Evolutionary conservation across 2,888 invertebrate species (phyloP).

Genomic region (Oscheius sp.): DNA sequence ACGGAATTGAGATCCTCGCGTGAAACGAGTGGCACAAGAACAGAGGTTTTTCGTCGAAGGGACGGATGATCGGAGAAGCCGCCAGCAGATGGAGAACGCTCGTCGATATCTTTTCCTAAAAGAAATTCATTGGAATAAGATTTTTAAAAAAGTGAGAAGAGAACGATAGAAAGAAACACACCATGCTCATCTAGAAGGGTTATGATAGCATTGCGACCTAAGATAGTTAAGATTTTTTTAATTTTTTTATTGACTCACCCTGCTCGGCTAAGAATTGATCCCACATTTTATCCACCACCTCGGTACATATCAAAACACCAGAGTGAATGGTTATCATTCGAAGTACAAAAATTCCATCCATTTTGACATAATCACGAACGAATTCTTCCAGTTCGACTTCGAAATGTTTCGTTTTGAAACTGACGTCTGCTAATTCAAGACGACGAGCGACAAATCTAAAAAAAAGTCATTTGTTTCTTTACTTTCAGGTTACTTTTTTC

Average conservation of each 20-base stretch:
- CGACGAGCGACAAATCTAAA: slow-evolving; percentile 64
- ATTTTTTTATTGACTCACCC: too few relatives aligned
- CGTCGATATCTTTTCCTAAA: slow-evolving; percentile 31
- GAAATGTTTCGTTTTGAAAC: slow-evolving; percentile 55
- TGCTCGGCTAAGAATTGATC: slow-evolving; percentile 60
- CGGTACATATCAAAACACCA: slow-evolving; percentile 57
- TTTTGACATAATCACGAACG: slow-evolving; percentile 65
- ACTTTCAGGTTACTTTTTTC: slow-evolving; percentile 45
- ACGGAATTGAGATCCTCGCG: slow-evolving; percentile 51
- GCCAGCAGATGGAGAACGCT: slow-evolving; percentile 42
- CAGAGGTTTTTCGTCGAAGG: slow-evolving; percentile 56
- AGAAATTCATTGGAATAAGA: too few relatives aligned
- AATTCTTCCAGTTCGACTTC: slow-evolving; percentile 61
- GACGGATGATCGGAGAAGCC: slow-evolving; percentile 37
- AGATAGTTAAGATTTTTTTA: too few relatives aligned
- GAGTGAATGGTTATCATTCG: slow-evolving; percentile 69
- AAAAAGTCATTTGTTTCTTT: background rate
- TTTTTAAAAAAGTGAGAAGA: background rate
- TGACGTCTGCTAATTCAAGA: slow-evolving; percentile 68
- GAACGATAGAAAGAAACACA: slow-evolving; percentile 3
- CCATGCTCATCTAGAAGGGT: slow-evolving; percentile 26
- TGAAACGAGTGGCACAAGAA: slow-evolving; percentile 63
- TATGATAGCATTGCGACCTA: slow-evolving; percentile 13
- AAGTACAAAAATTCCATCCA: slow-evolving; percentile 69
- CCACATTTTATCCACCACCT: slow-evolving; percentile 68